These are phyloP conservation scores for Nothocercus julius DNA, from an alignment of 2,113 vertebrate genomes.

Conservation along the genomic window DNA sequence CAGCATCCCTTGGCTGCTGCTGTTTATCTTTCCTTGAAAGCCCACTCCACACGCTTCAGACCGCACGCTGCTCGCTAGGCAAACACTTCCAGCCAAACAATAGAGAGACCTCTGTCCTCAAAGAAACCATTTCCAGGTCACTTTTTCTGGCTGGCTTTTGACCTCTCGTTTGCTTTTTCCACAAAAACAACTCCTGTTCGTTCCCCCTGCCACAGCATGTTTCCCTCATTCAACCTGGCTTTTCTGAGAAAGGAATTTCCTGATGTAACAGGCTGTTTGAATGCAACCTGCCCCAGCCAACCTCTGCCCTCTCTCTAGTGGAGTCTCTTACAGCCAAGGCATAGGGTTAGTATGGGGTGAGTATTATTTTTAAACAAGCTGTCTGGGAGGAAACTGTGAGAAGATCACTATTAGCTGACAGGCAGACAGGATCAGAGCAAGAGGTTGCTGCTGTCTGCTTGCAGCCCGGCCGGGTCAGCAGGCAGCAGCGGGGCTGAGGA, in stretches of 20 bases:
- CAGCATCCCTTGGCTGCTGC: conserved; percentile 2
- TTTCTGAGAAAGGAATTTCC: conserved; percentile 82
- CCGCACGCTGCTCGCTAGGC: conserved; percentile 56
- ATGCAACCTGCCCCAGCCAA: conserved; percentile 47
- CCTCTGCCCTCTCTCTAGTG: conserved; percentile 50
- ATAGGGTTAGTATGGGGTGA: not conserved
- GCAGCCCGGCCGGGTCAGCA: not conserved
- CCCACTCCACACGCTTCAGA: conserved; percentile 50
- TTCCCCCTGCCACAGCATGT: not conserved
- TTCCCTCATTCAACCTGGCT: conserved; percentile 41
- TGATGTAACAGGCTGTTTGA: conserved; percentile 50
- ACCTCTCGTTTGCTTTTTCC: conserved; percentile 72
- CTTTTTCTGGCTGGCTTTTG: conserved; percentile 67
- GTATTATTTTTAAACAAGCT: conserved; percentile 65
- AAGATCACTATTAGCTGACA: conserved; percentile 39
- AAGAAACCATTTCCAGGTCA: conserved; percentile 73
- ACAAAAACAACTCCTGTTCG: conserved; percentile 76
- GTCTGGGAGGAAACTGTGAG: conserved; percentile 71
- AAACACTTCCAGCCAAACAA: conserved; percentile 67
- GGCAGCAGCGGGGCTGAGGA: not conserved
- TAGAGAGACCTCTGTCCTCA: conserved; percentile 69
- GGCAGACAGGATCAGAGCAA: conserved; percentile 23
- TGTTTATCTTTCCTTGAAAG: conserved; percentile 79
- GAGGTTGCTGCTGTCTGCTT: conserved; percentile 35
- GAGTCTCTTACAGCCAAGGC: conserved; percentile 37